phyloP scores from a whole-genome alignment of 2,888 invertebrate species.

The Clunio marinus region DNA sequence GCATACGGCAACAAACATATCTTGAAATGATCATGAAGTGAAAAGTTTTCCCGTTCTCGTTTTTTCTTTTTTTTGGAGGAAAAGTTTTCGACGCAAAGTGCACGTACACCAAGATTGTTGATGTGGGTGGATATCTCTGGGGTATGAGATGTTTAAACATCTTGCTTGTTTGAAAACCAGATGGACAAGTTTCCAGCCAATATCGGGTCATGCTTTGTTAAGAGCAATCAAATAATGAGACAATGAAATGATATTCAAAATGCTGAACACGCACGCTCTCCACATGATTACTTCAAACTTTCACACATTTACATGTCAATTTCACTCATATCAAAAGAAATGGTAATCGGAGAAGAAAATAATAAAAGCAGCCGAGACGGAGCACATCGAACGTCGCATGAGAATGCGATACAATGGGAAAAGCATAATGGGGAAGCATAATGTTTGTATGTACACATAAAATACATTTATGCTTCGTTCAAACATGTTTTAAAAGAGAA shows the following conservation, averaged over 20 bases:
- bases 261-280: background rate
- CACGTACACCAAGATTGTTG: too few relatives aligned
- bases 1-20: conserved; percentile 18
- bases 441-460: conserved; percentile 12
- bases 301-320: background rate
- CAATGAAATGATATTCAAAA: too few relatives aligned
- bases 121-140: too few relatives aligned
- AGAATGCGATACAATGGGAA: background rate
- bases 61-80: background rate
- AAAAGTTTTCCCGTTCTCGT: too few relatives aligned
- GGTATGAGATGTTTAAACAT: too few relatives aligned
- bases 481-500: background rate
- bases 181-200: too few relatives aligned
- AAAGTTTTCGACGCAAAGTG: background rate
- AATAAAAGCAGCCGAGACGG: background rate
- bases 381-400: background rate
- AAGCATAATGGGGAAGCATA: background rate
- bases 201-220: too few relatives aligned
- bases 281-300: background rate
- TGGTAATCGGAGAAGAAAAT: background rate
- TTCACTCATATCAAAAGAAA: background rate
- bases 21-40: conserved; percentile 1
- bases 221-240: too few relatives aligned
- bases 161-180: too few relatives aligned
- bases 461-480: background rate